Conservation (phyloP, 1,140 invertebrate species). For the Lepidurus packardi region DNA sequence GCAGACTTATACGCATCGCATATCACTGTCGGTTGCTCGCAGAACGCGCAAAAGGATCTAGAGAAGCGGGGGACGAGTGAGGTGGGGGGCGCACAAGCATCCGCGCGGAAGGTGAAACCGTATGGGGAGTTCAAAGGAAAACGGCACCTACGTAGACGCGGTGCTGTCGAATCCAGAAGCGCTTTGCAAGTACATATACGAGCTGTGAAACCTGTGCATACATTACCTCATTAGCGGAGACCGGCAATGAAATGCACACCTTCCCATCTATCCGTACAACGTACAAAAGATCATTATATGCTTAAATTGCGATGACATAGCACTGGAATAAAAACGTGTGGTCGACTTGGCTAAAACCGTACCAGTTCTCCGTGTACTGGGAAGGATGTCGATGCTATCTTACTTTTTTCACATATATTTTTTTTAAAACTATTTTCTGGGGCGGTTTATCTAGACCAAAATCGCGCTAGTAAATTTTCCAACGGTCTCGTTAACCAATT, state of each 20-base stretch:
- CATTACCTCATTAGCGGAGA: neutral
- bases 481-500: neutral
- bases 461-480: neutral
- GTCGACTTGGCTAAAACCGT: neutral
- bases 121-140: too few relatives aligned
- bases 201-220: neutral
- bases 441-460: neutral
- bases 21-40: too few relatives aligned
- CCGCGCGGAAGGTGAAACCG: too few relatives aligned
- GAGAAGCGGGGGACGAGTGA: too few relatives aligned
- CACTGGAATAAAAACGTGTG: neutral
- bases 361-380: too few relatives aligned
- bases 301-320: neutral
- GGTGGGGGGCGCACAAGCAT: too few relatives aligned
- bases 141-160: too few relatives aligned
- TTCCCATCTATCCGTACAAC: neutral
- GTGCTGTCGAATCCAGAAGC: neutral
- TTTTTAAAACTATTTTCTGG: too few relatives aligned
- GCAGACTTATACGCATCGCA: too few relatives aligned
- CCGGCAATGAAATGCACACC: neutral
- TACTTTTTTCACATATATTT: neutral
- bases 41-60: too few relatives aligned
- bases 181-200: neutral
- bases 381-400: neutral
- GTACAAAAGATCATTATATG: neutral